Conservation (phyloP, 1,140 invertebrate species). For the Achroia grisella region DNA sequence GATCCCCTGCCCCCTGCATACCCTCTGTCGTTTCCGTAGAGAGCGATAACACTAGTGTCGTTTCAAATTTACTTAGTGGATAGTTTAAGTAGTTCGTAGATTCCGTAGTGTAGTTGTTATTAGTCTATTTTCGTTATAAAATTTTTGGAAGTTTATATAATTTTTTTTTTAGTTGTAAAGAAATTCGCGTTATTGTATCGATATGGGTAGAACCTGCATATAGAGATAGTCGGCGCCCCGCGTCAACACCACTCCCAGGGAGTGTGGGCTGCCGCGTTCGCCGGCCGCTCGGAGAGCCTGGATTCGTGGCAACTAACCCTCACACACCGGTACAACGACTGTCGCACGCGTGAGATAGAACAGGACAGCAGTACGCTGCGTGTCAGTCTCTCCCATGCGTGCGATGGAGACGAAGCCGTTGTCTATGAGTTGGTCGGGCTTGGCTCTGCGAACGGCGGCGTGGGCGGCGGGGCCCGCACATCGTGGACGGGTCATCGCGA, state of each 20-base stretch:
- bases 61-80: conserved; percentile 61
- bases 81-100: conserved; percentile 66
- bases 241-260: conserved; percentile 1
- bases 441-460: background rate
- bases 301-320: too few species aligned
- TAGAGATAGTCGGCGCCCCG: conserved; percentile 11
- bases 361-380: too few species aligned
- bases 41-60: conserved; percentile 61
- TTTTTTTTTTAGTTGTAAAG: conserved; percentile 57
- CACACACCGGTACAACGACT: too few species aligned
- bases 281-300: too few species aligned
- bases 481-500: background rate
- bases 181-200: conserved; percentile 43
- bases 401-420: background rate
- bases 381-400: conserved; percentile 3
- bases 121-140: conserved; percentile 72
- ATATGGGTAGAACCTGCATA: conserved; percentile 36
- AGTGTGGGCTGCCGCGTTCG: too few species aligned
- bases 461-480: conserved; percentile 18
- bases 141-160: conserved; percentile 70
- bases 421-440: background rate
- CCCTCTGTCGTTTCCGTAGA: conserved; percentile 51
- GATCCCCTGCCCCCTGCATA: conserved; percentile 12
- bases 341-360: too few species aligned
- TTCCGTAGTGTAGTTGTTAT: conserved; percentile 68